Base-by-base conservation (phyloP, 1,140 invertebrate species). In the Idris sp. region DNA sequence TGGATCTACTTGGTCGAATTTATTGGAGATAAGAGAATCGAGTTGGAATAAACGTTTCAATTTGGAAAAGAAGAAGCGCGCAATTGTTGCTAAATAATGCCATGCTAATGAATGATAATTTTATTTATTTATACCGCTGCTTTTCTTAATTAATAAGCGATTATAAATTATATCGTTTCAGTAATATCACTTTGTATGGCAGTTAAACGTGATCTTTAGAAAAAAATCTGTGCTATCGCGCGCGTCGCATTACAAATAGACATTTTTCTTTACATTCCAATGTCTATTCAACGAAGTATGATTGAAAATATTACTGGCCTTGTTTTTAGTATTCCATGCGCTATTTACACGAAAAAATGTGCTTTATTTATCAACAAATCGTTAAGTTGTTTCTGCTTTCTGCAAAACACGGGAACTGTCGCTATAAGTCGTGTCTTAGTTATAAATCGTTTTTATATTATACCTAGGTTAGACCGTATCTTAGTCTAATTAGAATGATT, bases 291-390 rank as follows among this genome's bases (percentile, higher is more conserved):
- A 28, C 67, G 40, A 35, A 28, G 18, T 26, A 49, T 36, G 49
- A 69, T 64, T 56, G 44, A 40, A 69, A 74, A 61, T 61, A 64
- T 58, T 43, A 44, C 64, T 59, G 62, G 53, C 65, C 73, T 75
- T 69, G 53, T 69, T 75, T 74, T 19, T 22, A 64, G 35, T 61
- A 31, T 16, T 26, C 7, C 5, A 48, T 38, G 7, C 25, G 19
- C 19, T 15, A 33, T 5, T 19, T 28, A 6, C 22, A 41, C 11
- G 19, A 22, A 38, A 58, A 67, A 56, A 54, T 43, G 30, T 61
- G 35, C 18, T 64, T 72, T 62, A 74, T 74, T 68, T 58, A 74
- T 69, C 36, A 56, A 69, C 56, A 51, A 67, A 64, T 56, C 49
- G 26, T 48, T 28, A 22, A 53, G n/a, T n/a, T 41, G 44, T 25